These are phyloP conservation scores for Chouioia cunea DNA, from an alignment of 2,888 invertebrate genomes.

Conservation along the genomic window DNA sequence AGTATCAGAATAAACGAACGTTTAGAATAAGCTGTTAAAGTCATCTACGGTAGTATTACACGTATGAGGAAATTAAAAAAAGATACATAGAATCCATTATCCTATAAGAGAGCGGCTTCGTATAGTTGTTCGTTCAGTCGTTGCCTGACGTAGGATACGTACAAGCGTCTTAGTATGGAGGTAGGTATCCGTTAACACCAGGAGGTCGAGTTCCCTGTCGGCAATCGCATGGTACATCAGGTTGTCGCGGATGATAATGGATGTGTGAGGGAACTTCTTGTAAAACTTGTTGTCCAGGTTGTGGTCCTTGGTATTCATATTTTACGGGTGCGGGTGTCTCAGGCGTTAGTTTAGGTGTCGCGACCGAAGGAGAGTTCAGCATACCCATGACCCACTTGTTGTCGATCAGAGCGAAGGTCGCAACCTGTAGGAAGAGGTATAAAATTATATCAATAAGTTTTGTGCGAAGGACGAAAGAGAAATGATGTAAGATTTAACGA, in stretches of 20 bases:
- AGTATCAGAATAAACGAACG: too few relatives aligned
- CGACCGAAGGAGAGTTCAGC: slow-evolving; percentile 45
- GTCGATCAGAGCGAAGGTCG: slow-evolving; percentile 61
- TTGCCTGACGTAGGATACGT: not conserved
- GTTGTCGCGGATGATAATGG: slow-evolving; percentile 32
- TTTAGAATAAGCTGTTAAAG: too few relatives aligned
- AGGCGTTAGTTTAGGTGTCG: slow-evolving; percentile 11
- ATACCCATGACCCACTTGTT: slow-evolving; percentile 57
- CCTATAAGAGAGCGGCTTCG: too few relatives aligned
- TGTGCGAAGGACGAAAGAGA: too few relatives aligned
- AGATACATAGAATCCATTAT: too few relatives aligned
- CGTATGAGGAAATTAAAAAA: too few relatives aligned
- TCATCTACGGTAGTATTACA: too few relatives aligned
- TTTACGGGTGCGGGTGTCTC: slow-evolving; percentile 12
- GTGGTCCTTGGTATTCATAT: not conserved
- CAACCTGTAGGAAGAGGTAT: slow-evolving; percentile 54
- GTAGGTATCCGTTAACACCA: slow-evolving; percentile 56
- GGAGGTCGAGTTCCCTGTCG: slow-evolving; percentile 55
- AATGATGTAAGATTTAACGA: too few relatives aligned
- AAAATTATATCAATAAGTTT: not conserved
- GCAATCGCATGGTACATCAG: slow-evolving; percentile 55
- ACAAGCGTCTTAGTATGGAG: slow-evolving; percentile 48
- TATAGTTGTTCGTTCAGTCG: slow-evolving; percentile 21
- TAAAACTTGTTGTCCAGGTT: not conserved
- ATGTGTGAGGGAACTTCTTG: not conserved